Conservation (phyloP, 2,888 invertebrate genomes). For the Stictocephala bisonia region DNA sequence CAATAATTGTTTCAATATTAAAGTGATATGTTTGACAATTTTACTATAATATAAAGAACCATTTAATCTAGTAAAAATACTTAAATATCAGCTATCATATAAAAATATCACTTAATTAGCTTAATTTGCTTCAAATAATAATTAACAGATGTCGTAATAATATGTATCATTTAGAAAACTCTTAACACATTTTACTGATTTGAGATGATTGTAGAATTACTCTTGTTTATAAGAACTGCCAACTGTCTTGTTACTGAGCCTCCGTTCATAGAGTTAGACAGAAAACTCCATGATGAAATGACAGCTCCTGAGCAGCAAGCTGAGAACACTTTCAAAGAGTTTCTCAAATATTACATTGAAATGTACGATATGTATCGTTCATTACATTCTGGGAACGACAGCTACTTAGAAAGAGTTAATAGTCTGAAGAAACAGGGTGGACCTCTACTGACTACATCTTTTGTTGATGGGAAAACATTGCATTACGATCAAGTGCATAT, state of each 20-base stretch:
- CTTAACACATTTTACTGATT: too few relatives aligned
- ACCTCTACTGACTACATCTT: not conserved
- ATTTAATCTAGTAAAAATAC: too few relatives aligned
- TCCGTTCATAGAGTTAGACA: slow-evolving; percentile 17
- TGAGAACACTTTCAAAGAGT: slow-evolving; percentile 7
- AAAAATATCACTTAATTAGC: too few relatives aligned
- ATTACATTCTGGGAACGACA: slow-evolving; percentile 4
- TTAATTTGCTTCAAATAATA: too few relatives aligned
- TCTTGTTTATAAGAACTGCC: too few relatives aligned
- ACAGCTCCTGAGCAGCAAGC: not conserved
- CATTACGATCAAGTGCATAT: slow-evolving; percentile 15
- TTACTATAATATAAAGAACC: too few relatives aligned
- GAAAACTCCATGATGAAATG: slow-evolving; percentile 22
- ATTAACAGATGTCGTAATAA: too few relatives aligned
- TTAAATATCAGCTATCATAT: too few relatives aligned
- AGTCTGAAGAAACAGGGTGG: not conserved
- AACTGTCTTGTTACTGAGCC: not conserved
- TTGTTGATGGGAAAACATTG: slow-evolving; percentile 18
- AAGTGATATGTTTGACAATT: too few relatives aligned
- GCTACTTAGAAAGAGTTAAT: not conserved
- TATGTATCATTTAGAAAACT: too few relatives aligned
- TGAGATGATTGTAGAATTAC: too few relatives aligned
- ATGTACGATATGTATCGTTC: slow-evolving; percentile 22
- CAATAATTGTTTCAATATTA: too few relatives aligned
- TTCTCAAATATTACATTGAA: slow-evolving; percentile 17